A percentile compares a stretch with the other conserved stretches of the same genome.
Evolutionary conservation across 64 coral and sea anemone species (phyloP).

Genomic region (Stichodactyla helianthus): DNA sequence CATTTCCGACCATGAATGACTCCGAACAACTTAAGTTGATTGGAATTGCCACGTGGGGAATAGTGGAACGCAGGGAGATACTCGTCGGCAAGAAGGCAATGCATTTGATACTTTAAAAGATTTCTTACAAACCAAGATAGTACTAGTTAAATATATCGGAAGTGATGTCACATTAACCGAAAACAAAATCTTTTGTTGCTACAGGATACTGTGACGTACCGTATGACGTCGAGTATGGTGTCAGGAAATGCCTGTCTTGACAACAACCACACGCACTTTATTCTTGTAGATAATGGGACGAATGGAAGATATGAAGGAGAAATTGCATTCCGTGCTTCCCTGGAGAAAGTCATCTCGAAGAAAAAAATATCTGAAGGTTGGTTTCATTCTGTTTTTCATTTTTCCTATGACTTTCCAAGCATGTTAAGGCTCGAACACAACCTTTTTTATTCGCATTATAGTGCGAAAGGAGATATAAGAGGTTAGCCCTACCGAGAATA

Average conservation of each 20-base stretch:
- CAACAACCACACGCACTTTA: conserved; percentile 71
- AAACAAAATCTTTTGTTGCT: neutral
- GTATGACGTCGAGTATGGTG: conserved; percentile 80
- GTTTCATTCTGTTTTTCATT: neutral
- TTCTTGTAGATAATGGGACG: conserved; percentile 63
- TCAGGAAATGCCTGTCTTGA: conserved; percentile 57
- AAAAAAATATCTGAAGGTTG: conserved; percentile 76
- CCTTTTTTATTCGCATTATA: neutral
- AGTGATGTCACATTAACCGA: no score
- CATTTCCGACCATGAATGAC: conserved; percentile 22
- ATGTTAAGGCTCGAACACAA: neutral
- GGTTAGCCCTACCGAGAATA: no score
- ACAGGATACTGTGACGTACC: conserved; percentile 72
- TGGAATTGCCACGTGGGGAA: conserved; percentile 62
- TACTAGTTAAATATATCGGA: no score
- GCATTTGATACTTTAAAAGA: no score
- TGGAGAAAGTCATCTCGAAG: conserved; percentile 76
- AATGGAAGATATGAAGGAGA: conserved; percentile 51
- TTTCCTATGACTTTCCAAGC: no score
- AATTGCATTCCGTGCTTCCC: conserved; percentile 66
- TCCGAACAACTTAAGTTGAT: conserved; percentile 41
- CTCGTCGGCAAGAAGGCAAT: conserved; percentile 32
- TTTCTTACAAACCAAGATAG: no score
- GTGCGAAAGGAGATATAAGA: no score
- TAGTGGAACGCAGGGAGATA: conserved; percentile 28